phyloP scores from a whole-genome alignment of 1,140 invertebrate species.

The Pogonognathellus flavescens region DNA sequence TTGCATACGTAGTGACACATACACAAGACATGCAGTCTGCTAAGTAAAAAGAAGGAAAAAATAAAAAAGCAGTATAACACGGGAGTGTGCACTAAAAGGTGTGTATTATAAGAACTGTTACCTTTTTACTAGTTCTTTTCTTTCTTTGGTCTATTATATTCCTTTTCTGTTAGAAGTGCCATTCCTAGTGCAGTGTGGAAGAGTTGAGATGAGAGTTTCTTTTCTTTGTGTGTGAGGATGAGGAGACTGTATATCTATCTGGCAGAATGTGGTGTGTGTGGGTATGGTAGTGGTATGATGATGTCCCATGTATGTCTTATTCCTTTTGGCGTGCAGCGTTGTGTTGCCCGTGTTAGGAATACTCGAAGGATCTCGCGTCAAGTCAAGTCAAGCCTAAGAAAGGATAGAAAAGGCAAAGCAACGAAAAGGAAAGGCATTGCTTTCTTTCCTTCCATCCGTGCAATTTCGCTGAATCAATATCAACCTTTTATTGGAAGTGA shows the following conservation, averaged over 20 bases:
- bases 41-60: background rate
- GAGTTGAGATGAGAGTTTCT: background rate
- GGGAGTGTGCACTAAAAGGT: background rate
- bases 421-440: constrained; percentile 37
- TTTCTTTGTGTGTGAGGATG: background rate
- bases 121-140: background rate
- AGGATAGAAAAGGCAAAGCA: constrained; percentile 5
- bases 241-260: background rate
- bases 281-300: background rate
- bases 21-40: background rate
- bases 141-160: no score
- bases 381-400: constrained; percentile 32
- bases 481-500: constrained; percentile 56
- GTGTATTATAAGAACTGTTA: constrained; percentile 1
- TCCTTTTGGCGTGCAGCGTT: constrained; percentile 17
- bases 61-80: background rate
- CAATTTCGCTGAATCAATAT: constrained; percentile 60
- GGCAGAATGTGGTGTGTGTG: background rate
- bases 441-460: constrained; percentile 50
- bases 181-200: background rate
- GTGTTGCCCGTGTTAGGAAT: constrained; percentile 28
- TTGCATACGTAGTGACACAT: background rate
- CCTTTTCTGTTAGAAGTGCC: background rate
- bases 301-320: background rate
- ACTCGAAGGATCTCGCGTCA: constrained; percentile 24